Evolutionary conservation across 2,113 vertebrate genomes (phyloP), one percentile per base, ranked within the genome.

Genomic region (pig (Sus scrofa)): DNA sequence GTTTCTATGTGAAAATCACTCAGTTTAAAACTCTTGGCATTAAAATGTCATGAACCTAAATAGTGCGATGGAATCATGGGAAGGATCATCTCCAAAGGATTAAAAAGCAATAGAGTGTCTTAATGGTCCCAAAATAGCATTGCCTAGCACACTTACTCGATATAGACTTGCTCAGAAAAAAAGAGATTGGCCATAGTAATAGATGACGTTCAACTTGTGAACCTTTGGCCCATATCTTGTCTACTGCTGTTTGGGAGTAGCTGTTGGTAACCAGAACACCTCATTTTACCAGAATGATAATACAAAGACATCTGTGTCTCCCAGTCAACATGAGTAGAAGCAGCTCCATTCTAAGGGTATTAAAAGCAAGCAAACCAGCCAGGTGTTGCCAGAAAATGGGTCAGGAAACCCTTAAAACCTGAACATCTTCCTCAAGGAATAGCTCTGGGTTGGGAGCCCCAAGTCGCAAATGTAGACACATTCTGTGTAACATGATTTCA

Each of bases 21-120:
- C n/a, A 39, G 5, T 63, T 93, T 68, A 96, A 93, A 84, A 93
- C 20, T 54, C 62, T 50, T 44, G n/a, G 13, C 14, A 63, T 93
- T 89, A 60, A 63, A 77, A 65, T 71, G 44, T 44, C 54, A 71
- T 78, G 34, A 93, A 89, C 54, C 62, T 77, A 37, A 7, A 68
- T 39, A 62, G 32, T 58, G 26, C 37, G 78, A 1, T 56, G n/a
- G 18, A 62, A 30, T 24, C 83, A 78, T 62, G 27, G 8, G 8
- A 78, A 63, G 30, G 27, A 54, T 44, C 52, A 62, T 89, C 32
- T 70, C 62, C 34, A 32, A 67, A 75, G 58, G 56, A 75, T 58
- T 37, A 77, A 60, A 92, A 60, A 79, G 12, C 63, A 65, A 22
- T 65, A 54, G 63, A 89, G 30, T 63, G 71, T 63, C 20, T 54